phyloP scores from a whole-genome alignment of 2,113 vertebrate species.

The Rhea pennata region DNA sequence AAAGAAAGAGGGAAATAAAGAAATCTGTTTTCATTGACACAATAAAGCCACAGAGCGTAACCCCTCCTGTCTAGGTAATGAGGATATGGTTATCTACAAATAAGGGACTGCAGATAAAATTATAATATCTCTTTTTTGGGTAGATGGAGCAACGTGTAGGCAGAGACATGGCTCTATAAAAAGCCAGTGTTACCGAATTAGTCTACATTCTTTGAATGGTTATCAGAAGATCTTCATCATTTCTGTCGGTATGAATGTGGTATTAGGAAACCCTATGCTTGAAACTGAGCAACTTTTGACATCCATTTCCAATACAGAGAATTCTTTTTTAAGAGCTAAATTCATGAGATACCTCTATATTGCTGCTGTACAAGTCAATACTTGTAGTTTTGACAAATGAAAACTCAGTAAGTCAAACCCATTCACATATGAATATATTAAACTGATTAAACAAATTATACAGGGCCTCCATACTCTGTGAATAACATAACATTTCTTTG shows the following conservation, averaged over 20 bases:
- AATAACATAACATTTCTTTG: slow-evolving; percentile 35
- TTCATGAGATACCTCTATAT: background rate
- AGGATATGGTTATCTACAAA: background rate
- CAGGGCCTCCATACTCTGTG: background rate
- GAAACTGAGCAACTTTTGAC: background rate
- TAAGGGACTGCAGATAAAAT: background rate
- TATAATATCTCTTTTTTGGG: background rate
- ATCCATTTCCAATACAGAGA: background rate
- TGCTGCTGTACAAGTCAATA: slow-evolving; percentile 17
- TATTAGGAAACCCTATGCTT: background rate
- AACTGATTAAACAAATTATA: slow-evolving; percentile 11
- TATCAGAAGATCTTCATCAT: background rate
- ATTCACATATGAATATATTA: slow-evolving; percentile 16
- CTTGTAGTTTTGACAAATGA: slow-evolving; percentile 52
- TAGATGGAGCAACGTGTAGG: background rate
- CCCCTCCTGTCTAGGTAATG: rapidly evolving
- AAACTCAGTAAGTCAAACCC: slow-evolving; percentile 41
- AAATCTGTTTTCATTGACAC: background rate
- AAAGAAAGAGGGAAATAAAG: background rate
- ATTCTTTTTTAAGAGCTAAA: slow-evolving; percentile 6
- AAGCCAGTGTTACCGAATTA: background rate
- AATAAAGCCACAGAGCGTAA: background rate
- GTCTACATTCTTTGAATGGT: background rate
- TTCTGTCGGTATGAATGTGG: background rate
- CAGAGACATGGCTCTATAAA: background rate